Conservation (phyloP, 2,888 invertebrate species). For the Rhagonycha fulva region DNA sequence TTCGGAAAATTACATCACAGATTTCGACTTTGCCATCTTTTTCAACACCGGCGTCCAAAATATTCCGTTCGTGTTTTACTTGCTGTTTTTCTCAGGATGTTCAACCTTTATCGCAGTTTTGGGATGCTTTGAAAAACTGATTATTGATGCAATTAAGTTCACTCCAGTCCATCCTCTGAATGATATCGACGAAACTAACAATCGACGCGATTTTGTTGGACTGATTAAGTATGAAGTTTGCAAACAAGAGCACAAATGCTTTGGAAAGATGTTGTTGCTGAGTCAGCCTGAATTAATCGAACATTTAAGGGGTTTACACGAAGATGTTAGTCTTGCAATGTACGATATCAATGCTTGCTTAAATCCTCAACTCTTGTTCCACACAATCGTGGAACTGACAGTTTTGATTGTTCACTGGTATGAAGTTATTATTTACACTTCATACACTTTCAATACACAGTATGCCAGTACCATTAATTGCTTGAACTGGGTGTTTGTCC, state of each 20-base stretch:
- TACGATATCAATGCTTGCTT: conserved; percentile 47
- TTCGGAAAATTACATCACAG: conserved; percentile 39
- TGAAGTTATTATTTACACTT: conserved; percentile 50
- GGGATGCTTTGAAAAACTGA: conserved; percentile 51
- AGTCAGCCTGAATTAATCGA: conserved; percentile 45
- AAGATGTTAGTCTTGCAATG: conserved; percentile 48
- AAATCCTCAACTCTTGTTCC: conserved; percentile 49
- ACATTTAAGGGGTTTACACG: conserved; percentile 49
- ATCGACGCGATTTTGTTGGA: conserved; percentile 45
- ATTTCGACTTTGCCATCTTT: conserved; percentile 40
- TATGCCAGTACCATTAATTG: conserved; percentile 45
- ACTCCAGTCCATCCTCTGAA: conserved; percentile 48
- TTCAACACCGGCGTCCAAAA: conserved; percentile 44
- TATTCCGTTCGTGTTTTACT: conserved; percentile 46
- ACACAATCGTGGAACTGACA: conserved; percentile 48
- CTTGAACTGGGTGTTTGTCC: conserved; percentile 48
- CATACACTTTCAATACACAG: conserved; percentile 44
- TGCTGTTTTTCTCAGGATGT: conserved; percentile 41
- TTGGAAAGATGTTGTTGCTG: conserved; percentile 35
- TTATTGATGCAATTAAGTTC: conserved; percentile 45
- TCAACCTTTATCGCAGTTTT: conserved; percentile 43
- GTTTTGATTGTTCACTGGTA: conserved; percentile 52
- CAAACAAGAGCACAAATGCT: conserved; percentile 41
- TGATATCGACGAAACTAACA: conserved; percentile 45
- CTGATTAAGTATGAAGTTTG: conserved; percentile 45